These are phyloP conservation scores for Melanostoma scalare DNA, from an alignment of 2,888 invertebrate species.

Conservation along the genomic window DNA sequence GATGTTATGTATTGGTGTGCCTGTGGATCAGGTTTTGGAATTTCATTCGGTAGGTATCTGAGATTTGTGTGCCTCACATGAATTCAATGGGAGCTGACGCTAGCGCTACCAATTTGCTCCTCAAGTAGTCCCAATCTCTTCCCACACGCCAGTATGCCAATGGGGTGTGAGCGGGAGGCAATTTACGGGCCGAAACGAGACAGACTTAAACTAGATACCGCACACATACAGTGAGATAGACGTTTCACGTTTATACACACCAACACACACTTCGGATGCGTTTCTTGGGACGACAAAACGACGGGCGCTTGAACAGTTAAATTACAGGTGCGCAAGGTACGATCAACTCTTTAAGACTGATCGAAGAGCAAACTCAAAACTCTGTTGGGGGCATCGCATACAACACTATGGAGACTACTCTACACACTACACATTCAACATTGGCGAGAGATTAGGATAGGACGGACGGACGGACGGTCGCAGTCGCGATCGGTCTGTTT, in stretches of 20 bases:
- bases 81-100: slow-evolving; percentile 81
- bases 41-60: slow-evolving; percentile 73
- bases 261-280: slow-evolving; percentile 36
- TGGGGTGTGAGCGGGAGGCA: slow-evolving; percentile 70
- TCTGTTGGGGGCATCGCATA: slow-evolving; percentile 76
- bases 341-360: slow-evolving; percentile 82
- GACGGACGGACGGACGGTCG: slow-evolving; percentile 13
- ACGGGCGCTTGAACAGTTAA: slow-evolving; percentile 70
- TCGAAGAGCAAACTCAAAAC: slow-evolving; percentile 75
- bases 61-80: slow-evolving; percentile 71
- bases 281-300: slow-evolving; percentile 13
- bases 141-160: slow-evolving; percentile 78
- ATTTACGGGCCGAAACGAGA: slow-evolving; percentile 54
- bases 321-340: slow-evolving; percentile 81
- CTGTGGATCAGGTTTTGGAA: slow-evolving; percentile 71
- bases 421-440: neutral
- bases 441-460: slow-evolving; percentile 59
- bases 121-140: slow-evolving; percentile 82
- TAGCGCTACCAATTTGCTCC: slow-evolving; percentile 82
- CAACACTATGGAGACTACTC: slow-evolving; percentile 32
- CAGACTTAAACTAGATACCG: slow-evolving; percentile 68
- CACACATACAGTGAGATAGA: slow-evolving; percentile 43
- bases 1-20: slow-evolving; percentile 68
- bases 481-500: neutral
- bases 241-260: slow-evolving; percentile 42